Evolutionary conservation across 2,113 vertebrate genomes (phyloP).

Genomic region (Chunga burmeisteri): DNA sequence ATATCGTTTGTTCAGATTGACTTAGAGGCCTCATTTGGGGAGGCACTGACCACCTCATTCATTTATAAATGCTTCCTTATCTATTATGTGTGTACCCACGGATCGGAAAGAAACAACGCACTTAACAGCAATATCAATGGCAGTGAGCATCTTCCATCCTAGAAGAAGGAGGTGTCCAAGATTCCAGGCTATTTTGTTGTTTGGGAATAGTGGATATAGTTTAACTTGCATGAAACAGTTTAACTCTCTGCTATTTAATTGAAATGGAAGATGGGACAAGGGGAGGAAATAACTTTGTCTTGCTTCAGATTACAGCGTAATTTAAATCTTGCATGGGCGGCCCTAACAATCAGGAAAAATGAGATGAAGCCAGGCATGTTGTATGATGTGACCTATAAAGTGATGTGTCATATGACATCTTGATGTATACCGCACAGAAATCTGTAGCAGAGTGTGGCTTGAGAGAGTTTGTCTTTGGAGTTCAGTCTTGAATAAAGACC

Average conservation of each 20-base stretch:
- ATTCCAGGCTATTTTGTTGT: background rate
- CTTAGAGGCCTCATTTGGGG: background rate
- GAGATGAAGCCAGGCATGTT: background rate
- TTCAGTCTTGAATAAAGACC: background rate
- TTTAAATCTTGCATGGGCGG: background rate
- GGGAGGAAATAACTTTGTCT: background rate
- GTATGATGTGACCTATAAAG: background rate
- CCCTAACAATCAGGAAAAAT: background rate
- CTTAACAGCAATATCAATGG: too few species aligned
- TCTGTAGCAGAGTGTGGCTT: background rate
- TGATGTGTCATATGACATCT: background rate
- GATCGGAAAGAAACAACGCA: background rate
- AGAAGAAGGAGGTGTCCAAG: background rate
- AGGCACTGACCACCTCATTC: background rate
- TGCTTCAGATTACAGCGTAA: background rate
- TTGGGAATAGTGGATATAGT: background rate
- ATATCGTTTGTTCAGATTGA: background rate
- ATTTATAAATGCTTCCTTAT: background rate
- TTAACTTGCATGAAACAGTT: background rate
- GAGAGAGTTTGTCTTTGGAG: background rate
- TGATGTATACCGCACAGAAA: background rate
- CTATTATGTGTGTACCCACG: fast-evolving
- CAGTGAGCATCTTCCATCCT: background rate
- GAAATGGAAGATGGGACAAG: background rate
- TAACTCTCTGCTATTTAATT: background rate